Percentiles rank a stretch among this genome's conserved stretches.
Evolutionary conservation across 2,888 invertebrate species (phyloP).

Genomic region (Xylocampa areola): DNA sequence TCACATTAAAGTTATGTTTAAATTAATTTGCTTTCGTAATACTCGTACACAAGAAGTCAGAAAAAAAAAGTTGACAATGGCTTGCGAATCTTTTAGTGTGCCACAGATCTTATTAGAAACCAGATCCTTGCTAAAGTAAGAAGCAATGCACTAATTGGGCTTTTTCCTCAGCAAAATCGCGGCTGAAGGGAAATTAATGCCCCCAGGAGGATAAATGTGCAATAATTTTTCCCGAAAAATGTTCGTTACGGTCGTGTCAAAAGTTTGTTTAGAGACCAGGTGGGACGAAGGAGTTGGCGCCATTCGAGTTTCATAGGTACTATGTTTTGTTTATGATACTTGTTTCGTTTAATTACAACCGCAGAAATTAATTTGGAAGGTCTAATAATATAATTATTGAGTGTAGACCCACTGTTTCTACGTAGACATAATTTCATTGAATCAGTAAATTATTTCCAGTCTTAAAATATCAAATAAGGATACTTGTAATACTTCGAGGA

Average conservation of each 20-base stretch:
- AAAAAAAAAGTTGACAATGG: not conserved
- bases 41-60: not conserved
- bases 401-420: conserved; percentile 27
- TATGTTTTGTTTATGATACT: conserved; percentile 59
- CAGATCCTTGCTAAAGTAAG: conserved; percentile 69
- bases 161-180: conserved; percentile 78
- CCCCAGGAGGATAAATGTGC: conserved; percentile 81
- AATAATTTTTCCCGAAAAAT: conserved; percentile 84
- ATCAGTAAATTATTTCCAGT: conserved; percentile 56
- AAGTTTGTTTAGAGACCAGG: conserved; percentile 82
- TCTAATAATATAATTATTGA: conserved; percentile 39
- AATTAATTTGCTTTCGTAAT: not conserved
- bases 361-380: conserved; percentile 37
- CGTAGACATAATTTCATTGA: conserved; percentile 30
- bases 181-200: conserved; percentile 85
- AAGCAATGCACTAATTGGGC: conserved; percentile 84
- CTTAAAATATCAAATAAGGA: conserved; percentile 69
- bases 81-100: conserved; percentile 49
- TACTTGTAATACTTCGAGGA: conserved; percentile 65
- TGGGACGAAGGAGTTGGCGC: conserved; percentile 76
- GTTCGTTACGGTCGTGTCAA: conserved; percentile 78
- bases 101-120: conserved; percentile 55
- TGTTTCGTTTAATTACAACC: conserved; percentile 52
- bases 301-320: conserved; percentile 52
- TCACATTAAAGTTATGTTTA: not conserved